These are phyloP conservation scores for Scaptomyza hsui DNA, from an alignment of 1,140 invertebrate genomes.

Conservation along the genomic window DNA sequence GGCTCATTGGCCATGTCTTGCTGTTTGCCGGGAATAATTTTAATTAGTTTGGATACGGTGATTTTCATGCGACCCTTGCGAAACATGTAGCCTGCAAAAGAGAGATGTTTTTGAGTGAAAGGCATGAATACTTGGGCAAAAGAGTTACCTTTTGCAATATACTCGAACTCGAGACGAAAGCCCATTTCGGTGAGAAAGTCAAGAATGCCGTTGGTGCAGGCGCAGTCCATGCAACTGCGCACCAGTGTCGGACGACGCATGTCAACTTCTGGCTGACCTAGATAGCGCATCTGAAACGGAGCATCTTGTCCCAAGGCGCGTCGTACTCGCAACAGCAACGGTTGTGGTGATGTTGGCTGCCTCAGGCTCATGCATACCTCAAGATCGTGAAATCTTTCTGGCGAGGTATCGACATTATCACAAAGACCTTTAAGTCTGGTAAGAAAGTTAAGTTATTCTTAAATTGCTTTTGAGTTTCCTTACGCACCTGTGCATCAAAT, in stretches of 20 bases:
- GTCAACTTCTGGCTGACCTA: constrained; percentile 95
- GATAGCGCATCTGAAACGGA: constrained; percentile 94
- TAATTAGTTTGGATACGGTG: constrained; percentile 97
- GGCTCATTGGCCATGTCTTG: constrained; percentile 90
- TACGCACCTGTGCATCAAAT: constrained; percentile 91
- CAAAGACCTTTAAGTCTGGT: constrained; percentile 92
- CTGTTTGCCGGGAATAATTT: constrained; percentile 90
- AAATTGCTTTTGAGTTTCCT: too few relatives aligned
- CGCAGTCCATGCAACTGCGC: constrained; percentile 95
- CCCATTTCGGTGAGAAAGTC: constrained; percentile 97
- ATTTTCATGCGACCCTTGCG: constrained; percentile 98
- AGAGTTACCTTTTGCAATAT: constrained; percentile 90
- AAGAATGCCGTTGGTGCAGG: constrained; percentile 93
- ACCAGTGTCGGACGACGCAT: constrained; percentile 95
- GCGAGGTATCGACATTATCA: constrained; percentile 95
- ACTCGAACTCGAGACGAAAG: constrained; percentile 96
- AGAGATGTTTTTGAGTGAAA: neutral
- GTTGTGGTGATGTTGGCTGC: constrained; percentile 85
- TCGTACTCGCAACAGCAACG: constrained; percentile 89
- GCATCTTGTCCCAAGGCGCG: constrained; percentile 90
- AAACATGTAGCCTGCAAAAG: constrained; percentile 92
- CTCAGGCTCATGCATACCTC: constrained; percentile 93
- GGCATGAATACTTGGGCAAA: neutral
- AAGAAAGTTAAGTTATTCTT: neutral
- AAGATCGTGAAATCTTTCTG: constrained; percentile 96